These are phyloP conservation scores for Quiscalus mexicanus DNA, from an alignment of 2,113 vertebrate species.

Conservation along the genomic window DNA sequence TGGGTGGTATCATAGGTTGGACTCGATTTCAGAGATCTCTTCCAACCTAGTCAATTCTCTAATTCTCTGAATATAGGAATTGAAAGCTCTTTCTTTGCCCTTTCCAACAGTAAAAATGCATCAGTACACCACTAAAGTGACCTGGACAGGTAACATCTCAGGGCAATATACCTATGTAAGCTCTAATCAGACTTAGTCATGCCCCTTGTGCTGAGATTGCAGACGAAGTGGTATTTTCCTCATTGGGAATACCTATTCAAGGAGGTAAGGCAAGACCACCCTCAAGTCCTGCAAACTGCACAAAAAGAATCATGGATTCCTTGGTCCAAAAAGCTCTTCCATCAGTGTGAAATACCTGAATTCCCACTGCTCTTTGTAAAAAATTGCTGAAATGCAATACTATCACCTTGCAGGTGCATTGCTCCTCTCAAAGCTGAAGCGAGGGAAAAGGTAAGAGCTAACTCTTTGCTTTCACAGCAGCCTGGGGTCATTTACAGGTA, in stretches of 20 bases:
- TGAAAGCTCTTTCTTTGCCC: background rate
- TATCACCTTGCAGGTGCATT: background rate
- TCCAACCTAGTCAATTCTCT: background rate
- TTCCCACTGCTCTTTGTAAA: background rate
- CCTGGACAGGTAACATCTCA: background rate
- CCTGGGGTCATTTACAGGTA: background rate
- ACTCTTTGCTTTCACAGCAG: background rate
- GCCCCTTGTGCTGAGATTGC: background rate
- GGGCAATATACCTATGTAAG: background rate
- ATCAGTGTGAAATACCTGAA: background rate
- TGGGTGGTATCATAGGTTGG: no score
- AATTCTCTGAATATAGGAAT: background rate
- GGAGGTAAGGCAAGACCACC: background rate
- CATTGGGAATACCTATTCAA: background rate
- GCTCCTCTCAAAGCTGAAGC: background rate
- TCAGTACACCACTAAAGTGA: background rate
- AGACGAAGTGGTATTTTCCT: background rate
- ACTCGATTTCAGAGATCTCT: no score
- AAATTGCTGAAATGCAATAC: background rate
- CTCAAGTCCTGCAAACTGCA: background rate
- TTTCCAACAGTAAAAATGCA: background rate
- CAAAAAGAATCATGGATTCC: background rate
- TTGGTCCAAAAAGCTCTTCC: background rate
- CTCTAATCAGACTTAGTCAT: background rate
- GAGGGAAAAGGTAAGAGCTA: background rate